Conservation (phyloP, 2,888 invertebrate genomes). For the Dermolepida albohirtum region DNA sequence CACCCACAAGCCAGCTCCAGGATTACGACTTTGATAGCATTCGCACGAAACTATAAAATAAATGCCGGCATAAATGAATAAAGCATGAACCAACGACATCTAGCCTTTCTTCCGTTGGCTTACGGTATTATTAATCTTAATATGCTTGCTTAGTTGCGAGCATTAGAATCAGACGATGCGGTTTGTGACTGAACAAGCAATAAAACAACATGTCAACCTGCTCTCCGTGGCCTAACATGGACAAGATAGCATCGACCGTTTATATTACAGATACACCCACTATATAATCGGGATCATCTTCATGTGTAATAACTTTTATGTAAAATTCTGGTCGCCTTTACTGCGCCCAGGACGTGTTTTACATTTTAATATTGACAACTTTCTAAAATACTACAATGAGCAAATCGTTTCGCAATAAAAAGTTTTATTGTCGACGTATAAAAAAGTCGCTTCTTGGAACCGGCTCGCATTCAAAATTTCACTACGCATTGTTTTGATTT, state of each 20-base stretch:
- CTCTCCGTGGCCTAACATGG: slow-evolving; percentile 44
- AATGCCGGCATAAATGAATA: slow-evolving; percentile 47
- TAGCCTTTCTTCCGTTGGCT: slow-evolving; percentile 33
- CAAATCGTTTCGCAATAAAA: too few relatives aligned
- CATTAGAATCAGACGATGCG: slow-evolving; percentile 42
- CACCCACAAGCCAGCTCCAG: slow-evolving; percentile 40
- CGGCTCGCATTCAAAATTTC: too few relatives aligned
- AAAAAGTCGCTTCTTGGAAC: too few relatives aligned
- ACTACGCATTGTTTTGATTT: too few relatives aligned
- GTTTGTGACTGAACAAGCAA: slow-evolving; percentile 44
- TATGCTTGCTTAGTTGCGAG: slow-evolving; percentile 41
- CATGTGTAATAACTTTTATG: slow-evolving; percentile 2
- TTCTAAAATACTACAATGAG: background rate
- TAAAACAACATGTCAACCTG: slow-evolving; percentile 46
- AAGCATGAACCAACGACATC: slow-evolving; percentile 43
- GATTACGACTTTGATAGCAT: slow-evolving; percentile 46
- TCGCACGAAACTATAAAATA: slow-evolving; percentile 49
- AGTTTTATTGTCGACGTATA: too few relatives aligned
- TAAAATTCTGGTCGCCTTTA: too few relatives aligned
- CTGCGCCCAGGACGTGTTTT: slow-evolving; percentile 8
- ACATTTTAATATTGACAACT: slow-evolving; percentile 19
- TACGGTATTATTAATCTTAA: slow-evolving; percentile 43
- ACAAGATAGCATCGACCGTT: slow-evolving; percentile 42
- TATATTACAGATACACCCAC: slow-evolving; percentile 42
- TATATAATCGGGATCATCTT: slow-evolving; percentile 36